Percentiles rank a stretch among this genome's conserved stretches.
Conservation (phyloP, 2,888 invertebrate genomes). For the Cephonodes hylas region DNA sequence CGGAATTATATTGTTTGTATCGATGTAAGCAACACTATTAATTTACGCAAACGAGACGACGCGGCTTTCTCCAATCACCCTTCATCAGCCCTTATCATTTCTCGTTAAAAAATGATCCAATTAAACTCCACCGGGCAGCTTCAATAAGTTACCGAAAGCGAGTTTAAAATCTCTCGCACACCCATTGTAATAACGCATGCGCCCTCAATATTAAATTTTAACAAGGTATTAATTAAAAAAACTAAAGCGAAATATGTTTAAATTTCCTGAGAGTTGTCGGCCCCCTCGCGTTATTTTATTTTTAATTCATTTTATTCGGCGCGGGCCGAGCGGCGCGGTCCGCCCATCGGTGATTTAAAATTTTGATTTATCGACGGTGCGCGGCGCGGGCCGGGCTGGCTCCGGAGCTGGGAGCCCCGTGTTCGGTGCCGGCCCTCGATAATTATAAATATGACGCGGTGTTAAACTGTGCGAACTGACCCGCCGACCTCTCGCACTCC, state of each 20-base stretch:
- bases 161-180: slow-evolving; percentile 76
- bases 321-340: slow-evolving; percentile 66
- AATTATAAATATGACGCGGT: slow-evolving; percentile 81
- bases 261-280: slow-evolving; percentile 77
- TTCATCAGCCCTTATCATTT: slow-evolving; percentile 68
- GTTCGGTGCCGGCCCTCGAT: slow-evolving; percentile 55
- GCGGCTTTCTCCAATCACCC: slow-evolving; percentile 57
- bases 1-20: slow-evolving; percentile 10
- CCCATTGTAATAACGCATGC: slow-evolving; percentile 80
- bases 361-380: slow-evolving; percentile 78
- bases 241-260: slow-evolving; percentile 79
- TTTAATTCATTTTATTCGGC: slow-evolving; percentile 81
- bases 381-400: slow-evolving; percentile 42
- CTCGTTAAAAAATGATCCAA: slow-evolving; percentile 79
- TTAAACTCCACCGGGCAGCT: slow-evolving; percentile 58
- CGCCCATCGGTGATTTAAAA: slow-evolving; percentile 82
- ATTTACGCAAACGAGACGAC: slow-evolving; percentile 50
- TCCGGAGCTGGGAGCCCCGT: slow-evolving; percentile 44
- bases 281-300: slow-evolving; percentile 75
- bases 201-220: slow-evolving; percentile 81
- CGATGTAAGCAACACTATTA: slow-evolving; percentile 29
- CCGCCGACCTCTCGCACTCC: slow-evolving; percentile 59
- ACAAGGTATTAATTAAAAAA: slow-evolving; percentile 82
- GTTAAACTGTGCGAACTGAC: slow-evolving; percentile 77
- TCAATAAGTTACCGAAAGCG: slow-evolving; percentile 76